Evolutionary conservation across 2,888 invertebrate species (phyloP).

Genomic region (Creontiades dilutus): DNA sequence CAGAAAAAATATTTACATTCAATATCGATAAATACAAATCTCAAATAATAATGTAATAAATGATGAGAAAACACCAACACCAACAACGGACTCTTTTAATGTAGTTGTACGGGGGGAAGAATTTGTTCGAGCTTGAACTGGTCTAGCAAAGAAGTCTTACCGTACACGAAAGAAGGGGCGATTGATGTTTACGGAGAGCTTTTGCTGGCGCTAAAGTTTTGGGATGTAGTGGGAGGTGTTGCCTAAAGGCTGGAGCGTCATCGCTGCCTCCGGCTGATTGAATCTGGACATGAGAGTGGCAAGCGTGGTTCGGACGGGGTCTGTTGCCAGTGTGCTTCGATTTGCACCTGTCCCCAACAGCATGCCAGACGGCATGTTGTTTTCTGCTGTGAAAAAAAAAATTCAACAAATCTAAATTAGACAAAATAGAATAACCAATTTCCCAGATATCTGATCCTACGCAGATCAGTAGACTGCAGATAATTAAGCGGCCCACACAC

Average conservation of each 20-base stretch:
- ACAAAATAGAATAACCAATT: no score
- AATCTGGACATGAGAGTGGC: conserved; percentile 80
- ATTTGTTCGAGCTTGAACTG: conserved; percentile 12
- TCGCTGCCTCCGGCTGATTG: conserved; percentile 77
- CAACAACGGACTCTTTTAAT: conserved; percentile 23
- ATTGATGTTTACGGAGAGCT: not conserved
- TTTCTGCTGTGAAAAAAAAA: conserved; percentile 26
- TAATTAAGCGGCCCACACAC: no score
- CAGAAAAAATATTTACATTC: conserved; percentile 21
- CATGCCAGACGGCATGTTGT: conserved; percentile 37
- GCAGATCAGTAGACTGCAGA: no score
- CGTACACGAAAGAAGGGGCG: conserved; percentile 28
- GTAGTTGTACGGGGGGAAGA: conserved; percentile 1
- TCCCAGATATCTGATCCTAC: no score
- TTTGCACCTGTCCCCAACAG: conserved; percentile 78
- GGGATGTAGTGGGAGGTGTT: conserved; percentile 20
- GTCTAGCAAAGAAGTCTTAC: conserved; percentile 47
- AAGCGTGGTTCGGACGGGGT: conserved; percentile 80
- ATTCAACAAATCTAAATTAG: not conserved
- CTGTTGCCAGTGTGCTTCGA: conserved; percentile 78
- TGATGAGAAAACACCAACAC: conserved; percentile 17
- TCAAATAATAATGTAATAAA: not conserved
- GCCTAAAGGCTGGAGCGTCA: conserved; percentile 71
- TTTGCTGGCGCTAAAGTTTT: conserved; percentile 25
- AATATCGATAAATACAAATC: conserved; percentile 5